These are phyloP conservation scores for Thoracochromis brauschi DNA, from an alignment of 2,113 vertebrate species.

Conservation along the genomic window DNA sequence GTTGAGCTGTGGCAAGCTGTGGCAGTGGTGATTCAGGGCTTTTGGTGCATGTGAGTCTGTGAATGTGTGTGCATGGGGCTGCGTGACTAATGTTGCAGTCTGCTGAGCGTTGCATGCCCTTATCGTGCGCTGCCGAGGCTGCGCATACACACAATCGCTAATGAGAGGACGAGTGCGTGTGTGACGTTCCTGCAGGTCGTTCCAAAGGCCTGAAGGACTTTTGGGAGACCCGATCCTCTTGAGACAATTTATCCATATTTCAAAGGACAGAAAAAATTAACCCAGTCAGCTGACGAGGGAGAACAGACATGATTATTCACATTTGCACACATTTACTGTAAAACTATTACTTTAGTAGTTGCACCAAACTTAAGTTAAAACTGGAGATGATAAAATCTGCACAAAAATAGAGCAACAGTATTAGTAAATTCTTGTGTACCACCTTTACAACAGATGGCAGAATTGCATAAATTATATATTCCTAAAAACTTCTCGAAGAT, in stretches of 20 bases:
- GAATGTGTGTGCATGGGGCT: conserved; percentile 64
- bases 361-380: background rate
- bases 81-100: conserved; percentile 98
- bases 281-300: background rate
- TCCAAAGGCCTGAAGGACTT: conserved; percentile 86
- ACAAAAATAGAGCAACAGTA: background rate
- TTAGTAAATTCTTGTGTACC: background rate
- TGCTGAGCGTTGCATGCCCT: conserved; percentile 94
- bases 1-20: conserved; percentile 30
- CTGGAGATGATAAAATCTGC: background rate
- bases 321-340: background rate
- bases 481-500: background rate
- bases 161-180: conserved; percentile 73
- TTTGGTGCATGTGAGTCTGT: conserved; percentile 30
- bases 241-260: conserved; percentile 84
- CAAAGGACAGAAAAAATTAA: background rate
- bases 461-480: background rate
- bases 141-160: conserved; percentile 97
- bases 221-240: conserved; percentile 79
- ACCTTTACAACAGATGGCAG: background rate
- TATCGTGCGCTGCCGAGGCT: conserved; percentile 93
- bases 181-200: conserved; percentile 75
- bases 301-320: background rate
- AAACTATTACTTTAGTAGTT: background rate
- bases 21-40: conserved; percentile 84